Base-by-base conservation (phyloP, 2,113 vertebrate species). In the Charadrius vociferus region DNA sequence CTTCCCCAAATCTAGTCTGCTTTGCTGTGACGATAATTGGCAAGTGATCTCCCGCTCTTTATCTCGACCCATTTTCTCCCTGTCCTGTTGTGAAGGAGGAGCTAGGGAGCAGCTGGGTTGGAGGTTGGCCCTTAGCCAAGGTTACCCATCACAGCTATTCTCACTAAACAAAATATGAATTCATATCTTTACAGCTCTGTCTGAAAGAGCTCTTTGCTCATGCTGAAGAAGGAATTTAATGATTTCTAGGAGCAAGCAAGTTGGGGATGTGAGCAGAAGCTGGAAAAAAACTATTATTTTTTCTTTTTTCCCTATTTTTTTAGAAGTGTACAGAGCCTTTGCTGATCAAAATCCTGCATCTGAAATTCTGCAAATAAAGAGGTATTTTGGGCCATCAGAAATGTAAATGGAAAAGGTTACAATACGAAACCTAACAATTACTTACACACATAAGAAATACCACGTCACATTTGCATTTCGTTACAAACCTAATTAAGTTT, bases 241-340 rank as follows among this genome's bases (percentile, higher is more conserved):
- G 10, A 67, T 82, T 88, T 81, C 13, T 50, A 37, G 26, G 74
- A 63, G 14, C 22, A 87, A 78, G 10, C 3, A 93, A 63, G 8
- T 9, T 45, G 50, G 10, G 19, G 12, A 52, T 52, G 18, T 16
- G 7, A 82, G 19, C 50, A 83, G 39, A 72, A 72, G 7, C 10
- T 55, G n/a, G 45, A 49, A 87, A 73, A 47, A 2, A 63, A 41
- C 3, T 1, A 3, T 2, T 1, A 9, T 18, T 9, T 41, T 21
- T 19, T 7, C 4, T 6, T 67, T n/a, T 34, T 30, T 2, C 8
- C 6, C 1, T 50, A 66, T 70, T 78, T 62, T 53, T 37, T 58
- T 74, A 37, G 17, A 93, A 36, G 5, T 13, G 2, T 17, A 53
- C 5, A 67, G 14, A 84, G 9, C 59, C 24, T 62, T 82, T 81